A percentile compares a stretch with the other conserved stretches of the same genome.
phyloP scores from a whole-genome alignment of 2,113 vertebrate species.

The Loxodonta africana region DNA sequence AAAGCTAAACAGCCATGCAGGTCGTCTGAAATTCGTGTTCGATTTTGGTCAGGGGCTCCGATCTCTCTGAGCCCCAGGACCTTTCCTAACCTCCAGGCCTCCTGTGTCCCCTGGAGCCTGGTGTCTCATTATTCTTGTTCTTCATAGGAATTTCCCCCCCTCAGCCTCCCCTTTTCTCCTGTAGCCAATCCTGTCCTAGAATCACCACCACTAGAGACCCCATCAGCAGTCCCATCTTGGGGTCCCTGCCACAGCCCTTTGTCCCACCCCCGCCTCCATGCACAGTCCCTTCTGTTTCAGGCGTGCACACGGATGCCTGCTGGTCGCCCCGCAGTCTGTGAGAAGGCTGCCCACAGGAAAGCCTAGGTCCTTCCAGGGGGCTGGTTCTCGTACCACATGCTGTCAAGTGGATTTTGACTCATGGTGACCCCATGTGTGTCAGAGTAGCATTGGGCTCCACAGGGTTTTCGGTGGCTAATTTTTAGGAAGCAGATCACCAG shows the following conservation, averaged over 20 bases:
- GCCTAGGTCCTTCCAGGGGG: neutral
- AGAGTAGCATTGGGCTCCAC: neutral
- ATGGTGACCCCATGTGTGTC: neutral
- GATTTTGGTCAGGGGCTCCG: neutral
- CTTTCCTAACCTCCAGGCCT: neutral
- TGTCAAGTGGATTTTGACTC: neutral
- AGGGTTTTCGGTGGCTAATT: neutral
- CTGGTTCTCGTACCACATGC: neutral
- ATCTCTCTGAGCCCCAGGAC: neutral
- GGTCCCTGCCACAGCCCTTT: neutral
- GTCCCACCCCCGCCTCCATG: too few species aligned
- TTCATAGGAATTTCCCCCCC: neutral
- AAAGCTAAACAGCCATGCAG: neutral
- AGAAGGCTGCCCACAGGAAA: neutral
- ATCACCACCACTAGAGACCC: neutral
- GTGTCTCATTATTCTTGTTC: neutral
- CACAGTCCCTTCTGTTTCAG: too few species aligned
- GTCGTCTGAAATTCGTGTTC: neutral
- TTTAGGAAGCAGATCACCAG: neutral
- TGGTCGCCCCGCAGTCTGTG: neutral
- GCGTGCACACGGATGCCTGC: neutral
- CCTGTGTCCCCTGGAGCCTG: neutral
- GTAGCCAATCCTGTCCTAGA: neutral
- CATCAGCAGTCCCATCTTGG: neutral
- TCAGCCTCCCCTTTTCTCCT: neutral